These are phyloP conservation scores for Bergia sp. DNA, from an alignment of 92 coral and sea anemone genomes.

Conservation along the genomic window DNA sequence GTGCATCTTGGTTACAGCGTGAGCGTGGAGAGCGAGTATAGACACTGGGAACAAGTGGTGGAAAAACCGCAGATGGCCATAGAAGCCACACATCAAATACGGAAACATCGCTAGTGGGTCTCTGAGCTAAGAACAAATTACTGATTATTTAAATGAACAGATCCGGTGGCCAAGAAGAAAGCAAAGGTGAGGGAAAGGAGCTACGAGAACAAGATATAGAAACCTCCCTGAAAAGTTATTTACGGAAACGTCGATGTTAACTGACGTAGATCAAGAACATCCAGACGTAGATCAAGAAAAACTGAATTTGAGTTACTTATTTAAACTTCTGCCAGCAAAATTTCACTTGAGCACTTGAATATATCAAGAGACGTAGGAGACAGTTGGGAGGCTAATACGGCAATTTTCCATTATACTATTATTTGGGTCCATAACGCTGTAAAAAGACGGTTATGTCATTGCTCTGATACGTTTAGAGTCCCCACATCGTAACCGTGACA, in stretches of 20 bases:
- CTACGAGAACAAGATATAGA: not conserved
- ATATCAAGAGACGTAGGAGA: no score
- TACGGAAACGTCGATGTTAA: not conserved
- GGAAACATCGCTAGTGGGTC: conserved; percentile 7
- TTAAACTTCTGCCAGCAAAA: no score
- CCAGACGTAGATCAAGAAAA: no score
- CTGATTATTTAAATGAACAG: not conserved
- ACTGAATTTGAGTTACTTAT: no score
- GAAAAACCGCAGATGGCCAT: conserved; percentile 60
- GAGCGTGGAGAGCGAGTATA: conserved; percentile 59
- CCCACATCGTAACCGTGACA: not conserved
- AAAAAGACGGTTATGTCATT: not conserved
- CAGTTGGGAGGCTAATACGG: not conserved
- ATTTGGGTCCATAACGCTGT: no score
- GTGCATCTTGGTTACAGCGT: conserved; percentile 64
- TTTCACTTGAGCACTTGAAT: no score
- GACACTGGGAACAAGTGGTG: conserved; percentile 67
- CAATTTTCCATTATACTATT: not conserved
- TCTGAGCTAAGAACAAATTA: not conserved
- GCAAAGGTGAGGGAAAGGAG: not conserved
- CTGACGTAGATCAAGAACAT: no score
- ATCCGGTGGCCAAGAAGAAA: not conserved
- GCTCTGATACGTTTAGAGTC: not conserved
- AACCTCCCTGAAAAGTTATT: not conserved
- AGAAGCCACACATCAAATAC: conserved; percentile 58